A percentile compares a stretch with the other conserved stretches of the same genome.
Evolutionary conservation across 2,113 vertebrate genomes (phyloP).

Genomic region (Corvus moneduloides): DNA sequence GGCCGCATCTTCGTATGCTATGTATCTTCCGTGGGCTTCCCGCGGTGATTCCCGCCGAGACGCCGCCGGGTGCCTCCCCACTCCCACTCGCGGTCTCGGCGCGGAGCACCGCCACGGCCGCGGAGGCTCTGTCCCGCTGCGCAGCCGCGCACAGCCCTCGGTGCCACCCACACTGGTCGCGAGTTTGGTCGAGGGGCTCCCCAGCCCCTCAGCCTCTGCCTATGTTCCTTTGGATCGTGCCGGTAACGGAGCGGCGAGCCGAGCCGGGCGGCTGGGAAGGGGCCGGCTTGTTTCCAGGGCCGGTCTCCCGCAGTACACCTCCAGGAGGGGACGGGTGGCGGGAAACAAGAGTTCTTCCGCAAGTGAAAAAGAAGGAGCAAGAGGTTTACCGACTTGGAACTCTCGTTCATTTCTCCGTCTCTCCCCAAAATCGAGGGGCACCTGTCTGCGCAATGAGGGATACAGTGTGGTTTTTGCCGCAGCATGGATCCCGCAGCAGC

Average conservation of each 20-base stretch:
- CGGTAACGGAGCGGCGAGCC: not conserved
- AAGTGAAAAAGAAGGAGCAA: not conserved
- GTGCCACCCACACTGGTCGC: not conserved
- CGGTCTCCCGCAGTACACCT: not conserved
- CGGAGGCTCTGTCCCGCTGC: not conserved
- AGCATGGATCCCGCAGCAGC: not conserved
- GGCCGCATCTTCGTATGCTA: fast-evolving
- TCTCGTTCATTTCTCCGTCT: not conserved
- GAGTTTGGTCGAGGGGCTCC: not conserved
- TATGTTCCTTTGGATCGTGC: not conserved
- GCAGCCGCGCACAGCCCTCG: not conserved
- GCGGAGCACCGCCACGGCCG: not conserved
- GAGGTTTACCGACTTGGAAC: not conserved
- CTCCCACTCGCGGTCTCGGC: not conserved
- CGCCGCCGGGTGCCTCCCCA: not conserved
- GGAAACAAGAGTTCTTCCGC: not conserved
- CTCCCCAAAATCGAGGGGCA: not conserved
- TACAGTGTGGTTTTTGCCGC: fast-evolving
- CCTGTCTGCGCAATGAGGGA: not conserved
- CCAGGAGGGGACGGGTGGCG: too few species aligned
- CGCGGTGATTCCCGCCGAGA: not conserved
- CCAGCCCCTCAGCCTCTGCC: not conserved
- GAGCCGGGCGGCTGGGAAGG: fast-evolving
- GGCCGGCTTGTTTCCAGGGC: too few species aligned
- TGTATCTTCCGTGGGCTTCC: not conserved